Evolutionary conservation across 2,113 vertebrate genomes (phyloP).

Genomic region (Sakesphorus luctuosus): DNA sequence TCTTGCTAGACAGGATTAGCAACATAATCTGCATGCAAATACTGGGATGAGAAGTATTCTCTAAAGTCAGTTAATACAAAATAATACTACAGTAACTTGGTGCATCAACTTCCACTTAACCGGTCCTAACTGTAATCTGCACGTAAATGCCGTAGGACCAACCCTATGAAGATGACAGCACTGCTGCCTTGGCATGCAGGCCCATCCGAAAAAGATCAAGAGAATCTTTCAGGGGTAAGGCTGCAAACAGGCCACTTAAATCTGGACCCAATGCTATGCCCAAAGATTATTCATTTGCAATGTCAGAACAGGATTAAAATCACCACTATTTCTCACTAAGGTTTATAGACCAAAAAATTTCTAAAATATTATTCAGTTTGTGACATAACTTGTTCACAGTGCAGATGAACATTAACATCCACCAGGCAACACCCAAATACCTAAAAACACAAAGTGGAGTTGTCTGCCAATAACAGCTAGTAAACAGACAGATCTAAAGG

Average conservation of each 20-base stretch:
- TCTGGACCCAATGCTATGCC: not conserved
- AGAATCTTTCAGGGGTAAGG: not conserved
- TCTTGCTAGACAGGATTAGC: constrained; percentile 28
- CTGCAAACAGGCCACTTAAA: not conserved
- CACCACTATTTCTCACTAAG: not conserved
- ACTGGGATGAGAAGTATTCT: constrained; percentile 14
- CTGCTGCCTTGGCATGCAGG: not conserved
- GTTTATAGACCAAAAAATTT: not conserved
- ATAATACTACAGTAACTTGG: not conserved
- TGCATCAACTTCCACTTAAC: not conserved
- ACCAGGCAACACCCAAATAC: constrained; percentile 9
- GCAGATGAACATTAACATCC: not conserved
- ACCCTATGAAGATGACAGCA: not conserved
- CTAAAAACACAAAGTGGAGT: not conserved
- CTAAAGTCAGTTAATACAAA: constrained; percentile 24
- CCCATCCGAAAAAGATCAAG: not conserved
- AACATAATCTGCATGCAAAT: constrained; percentile 5
- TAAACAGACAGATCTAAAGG: not conserved
- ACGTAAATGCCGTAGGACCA: not conserved
- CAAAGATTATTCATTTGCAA: not conserved
- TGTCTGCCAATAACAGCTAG: not conserved
- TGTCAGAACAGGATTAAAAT: not conserved
- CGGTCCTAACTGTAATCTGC: not conserved
- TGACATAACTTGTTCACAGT: not conserved
- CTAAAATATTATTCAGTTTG: not conserved